Evolutionary conservation across 2,888 invertebrate genomes (phyloP), one percentile per base, ranked within the genome.

Genomic region (Phorcus lineatus): DNA sequence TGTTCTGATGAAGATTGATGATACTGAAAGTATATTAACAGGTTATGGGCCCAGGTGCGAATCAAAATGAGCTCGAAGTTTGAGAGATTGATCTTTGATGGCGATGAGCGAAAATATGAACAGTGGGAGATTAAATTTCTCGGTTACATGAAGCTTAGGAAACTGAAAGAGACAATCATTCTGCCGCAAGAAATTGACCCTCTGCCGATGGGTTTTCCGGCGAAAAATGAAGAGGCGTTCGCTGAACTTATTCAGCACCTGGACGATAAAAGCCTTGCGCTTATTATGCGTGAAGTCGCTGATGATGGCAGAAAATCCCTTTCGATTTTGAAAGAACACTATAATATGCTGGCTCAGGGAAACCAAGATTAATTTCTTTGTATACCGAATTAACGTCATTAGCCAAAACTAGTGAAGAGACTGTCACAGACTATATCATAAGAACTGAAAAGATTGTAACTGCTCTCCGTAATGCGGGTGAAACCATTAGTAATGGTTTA

Each of bases 261-360:
- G 4, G 86, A 87, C 77, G 86, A 85, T 54, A 80, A 74, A 47
- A 82, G 81, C 31, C 74, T 86, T 6, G 81, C 80, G 6, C 54
- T 86, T 4, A 66, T 86, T 2, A 87, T 86, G 78, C 17, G 83
- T 11, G 86, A 85, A 74, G 85, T 84, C 16, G 36, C 13, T 9
- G 77, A 86, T 62, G 81, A 86, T 81, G 85, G 86, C 9, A 80
- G 85, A 55, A 80, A 80, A 16, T 83, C 86, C n/a, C 74, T 82
- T 19, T 62, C 74, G 24, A 85, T 85, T 54, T 66, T 86, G 36
- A 70, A 80, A 16, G 55, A 84, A 13, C 84, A 84, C 57, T 84
- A n/a, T n/a, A n/a, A n/a, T n/a, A 85, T 54, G 40, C 52, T 1
- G 74, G 81, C 4, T 57, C n/a, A 54, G 82, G 85, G 9, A 84